Conservation (phyloP, 2,888 invertebrate species). For the Portevinia maculata region DNA sequence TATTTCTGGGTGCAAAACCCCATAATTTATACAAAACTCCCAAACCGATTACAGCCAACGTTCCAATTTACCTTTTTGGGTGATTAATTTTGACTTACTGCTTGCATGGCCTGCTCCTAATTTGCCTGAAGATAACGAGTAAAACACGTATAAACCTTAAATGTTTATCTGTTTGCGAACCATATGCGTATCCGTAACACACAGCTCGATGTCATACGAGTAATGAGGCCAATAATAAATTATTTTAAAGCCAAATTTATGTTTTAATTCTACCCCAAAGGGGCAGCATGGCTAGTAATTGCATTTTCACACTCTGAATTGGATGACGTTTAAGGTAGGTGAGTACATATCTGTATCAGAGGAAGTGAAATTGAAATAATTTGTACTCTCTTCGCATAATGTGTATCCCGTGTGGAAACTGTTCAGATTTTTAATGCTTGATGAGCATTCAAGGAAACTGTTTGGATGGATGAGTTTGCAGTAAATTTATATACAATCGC, state of each 20-base stretch:
- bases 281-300: constrained; percentile 33
- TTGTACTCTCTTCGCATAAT: background rate
- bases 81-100: constrained; percentile 72
- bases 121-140: constrained; percentile 61
- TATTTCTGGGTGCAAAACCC: constrained; percentile 49
- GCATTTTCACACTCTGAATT: constrained; percentile 61
- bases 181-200: constrained; percentile 45
- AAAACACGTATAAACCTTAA: constrained; percentile 41
- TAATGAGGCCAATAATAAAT: constrained; percentile 73
- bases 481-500: no score
- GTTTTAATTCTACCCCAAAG: constrained; percentile 65
- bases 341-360: constrained; percentile 9
- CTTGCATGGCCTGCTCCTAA: constrained; percentile 45
- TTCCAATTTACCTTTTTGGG: constrained; percentile 62
- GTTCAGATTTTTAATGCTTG: no score
- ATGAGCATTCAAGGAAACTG: no score
- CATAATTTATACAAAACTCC: constrained; percentile 57
- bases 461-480: no score
- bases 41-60: constrained; percentile 60
- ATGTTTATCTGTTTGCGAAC: constrained; percentile 51
- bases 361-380: constrained; percentile 15
- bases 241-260: constrained; percentile 70
- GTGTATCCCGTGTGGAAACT: background rate
- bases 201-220: constrained; percentile 60
- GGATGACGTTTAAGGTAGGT: background rate